Evolutionary conservation across 2,888 invertebrate genomes (phyloP).

Genomic region (Drymonia ruficornis): DNA sequence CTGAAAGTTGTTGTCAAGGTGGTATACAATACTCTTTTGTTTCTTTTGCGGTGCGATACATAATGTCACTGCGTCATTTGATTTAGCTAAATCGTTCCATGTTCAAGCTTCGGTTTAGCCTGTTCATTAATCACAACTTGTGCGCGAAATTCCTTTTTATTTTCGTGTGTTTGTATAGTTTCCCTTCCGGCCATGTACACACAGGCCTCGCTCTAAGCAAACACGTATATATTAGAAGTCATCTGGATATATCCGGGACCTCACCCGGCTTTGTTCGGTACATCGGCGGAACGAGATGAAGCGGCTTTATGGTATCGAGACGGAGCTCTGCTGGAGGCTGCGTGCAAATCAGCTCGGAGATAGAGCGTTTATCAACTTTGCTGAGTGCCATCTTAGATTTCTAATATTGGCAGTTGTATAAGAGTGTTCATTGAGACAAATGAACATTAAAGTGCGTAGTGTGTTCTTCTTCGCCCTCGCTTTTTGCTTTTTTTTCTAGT

Average conservation of each 20-base stretch:
- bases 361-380: conserved; percentile 5
- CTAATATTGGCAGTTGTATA: not conserved
- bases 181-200: not conserved
- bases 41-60: no score
- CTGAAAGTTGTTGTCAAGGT: no score
- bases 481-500: not conserved
- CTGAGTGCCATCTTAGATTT: not conserved
- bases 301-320: conserved; percentile 43
- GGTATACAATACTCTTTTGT: no score
- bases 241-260: conserved; percentile 10
- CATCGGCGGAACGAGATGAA: conserved; percentile 50
- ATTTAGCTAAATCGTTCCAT: not conserved
- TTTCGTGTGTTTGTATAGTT: not conserved
- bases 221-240: conserved; percentile 15
- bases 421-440: not conserved
- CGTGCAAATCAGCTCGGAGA: conserved; percentile 23
- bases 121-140: not conserved
- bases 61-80: no score
- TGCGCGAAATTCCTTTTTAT: not conserved
- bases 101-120: not conserved
- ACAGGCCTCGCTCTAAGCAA: not conserved
- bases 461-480: not conserved
- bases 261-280: conserved; percentile 25
- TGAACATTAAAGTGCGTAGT: no score
- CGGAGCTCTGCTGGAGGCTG: conserved; percentile 14